phyloP scores from a whole-genome alignment of 2,113 vertebrate species.

The Fukomys damarensis region DNA sequence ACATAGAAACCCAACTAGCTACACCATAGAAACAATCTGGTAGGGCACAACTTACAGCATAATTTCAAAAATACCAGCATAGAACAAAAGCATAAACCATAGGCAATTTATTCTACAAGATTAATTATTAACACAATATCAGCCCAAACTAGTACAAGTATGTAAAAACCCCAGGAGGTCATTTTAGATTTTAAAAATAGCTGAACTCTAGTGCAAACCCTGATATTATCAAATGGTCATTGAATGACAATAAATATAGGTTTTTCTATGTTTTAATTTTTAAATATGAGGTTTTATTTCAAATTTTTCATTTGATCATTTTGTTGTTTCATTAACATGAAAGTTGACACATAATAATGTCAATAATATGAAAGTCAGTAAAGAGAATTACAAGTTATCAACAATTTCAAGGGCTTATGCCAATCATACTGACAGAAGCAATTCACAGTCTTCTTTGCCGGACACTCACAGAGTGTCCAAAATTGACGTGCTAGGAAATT shows the following conservation, averaged over 20 bases:
- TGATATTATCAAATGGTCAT: background rate
- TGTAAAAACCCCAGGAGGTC: background rate
- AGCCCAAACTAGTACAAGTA: background rate
- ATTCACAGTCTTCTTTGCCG: conserved; percentile 59
- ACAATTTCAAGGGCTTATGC: conserved; percentile 44
- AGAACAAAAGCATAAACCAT: background rate
- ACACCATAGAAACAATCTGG: background rate
- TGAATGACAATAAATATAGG: conserved; percentile 19
- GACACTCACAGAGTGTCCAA: conserved; percentile 60
- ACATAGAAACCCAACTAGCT: background rate
- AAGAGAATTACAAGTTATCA: conserved; percentile 56
- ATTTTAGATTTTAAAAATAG: conserved; percentile 61
- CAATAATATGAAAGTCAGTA: conserved; percentile 59
- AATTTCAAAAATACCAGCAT: background rate
- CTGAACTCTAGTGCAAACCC: conserved; percentile 15
- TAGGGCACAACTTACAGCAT: background rate
- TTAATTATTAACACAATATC: conserved; percentile 19
- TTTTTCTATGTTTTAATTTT: conserved; percentile 30
- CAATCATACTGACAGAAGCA: conserved; percentile 70
- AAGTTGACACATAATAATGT: conserved; percentile 48
- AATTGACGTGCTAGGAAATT: conserved; percentile 72
- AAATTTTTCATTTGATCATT: conserved; percentile 57
- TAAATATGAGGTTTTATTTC: conserved; percentile 47
- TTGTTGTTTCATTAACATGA: conserved; percentile 38
- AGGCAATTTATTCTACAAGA: background rate